These are phyloP conservation scores for Sitophilus oryzae DNA, from an alignment of 1,140 invertebrate species.

Conservation along the genomic window DNA sequence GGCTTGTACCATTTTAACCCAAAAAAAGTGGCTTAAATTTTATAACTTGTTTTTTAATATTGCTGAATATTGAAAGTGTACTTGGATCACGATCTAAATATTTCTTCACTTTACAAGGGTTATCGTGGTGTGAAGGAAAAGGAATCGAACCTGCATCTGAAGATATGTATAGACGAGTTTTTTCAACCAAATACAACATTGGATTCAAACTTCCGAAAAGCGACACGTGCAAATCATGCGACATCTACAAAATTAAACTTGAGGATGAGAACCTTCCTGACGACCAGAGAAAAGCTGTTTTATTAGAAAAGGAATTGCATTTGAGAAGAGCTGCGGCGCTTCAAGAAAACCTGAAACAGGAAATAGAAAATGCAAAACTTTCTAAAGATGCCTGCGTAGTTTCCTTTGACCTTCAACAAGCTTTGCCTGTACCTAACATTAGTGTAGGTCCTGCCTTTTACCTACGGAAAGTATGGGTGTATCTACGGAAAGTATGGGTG, in stretches of 20 bases:
- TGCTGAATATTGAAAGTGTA: neutral
- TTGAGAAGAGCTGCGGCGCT: neutral
- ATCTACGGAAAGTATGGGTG: too few relatives aligned
- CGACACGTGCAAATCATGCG: constrained; percentile 2
- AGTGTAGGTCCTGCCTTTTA: neutral
- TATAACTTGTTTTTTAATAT: neutral
- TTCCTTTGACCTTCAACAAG: constrained; percentile 1
- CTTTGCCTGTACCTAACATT: neutral
- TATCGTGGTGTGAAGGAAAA: constrained; percentile 1
- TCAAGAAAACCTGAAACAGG: neutral
- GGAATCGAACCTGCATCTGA: neutral
- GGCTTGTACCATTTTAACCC: neutral
- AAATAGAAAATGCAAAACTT: constrained; percentile 4
- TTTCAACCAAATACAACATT: constrained; percentile 2
- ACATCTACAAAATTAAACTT: neutral
- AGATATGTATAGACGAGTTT: neutral
- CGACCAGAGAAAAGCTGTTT: neutral
- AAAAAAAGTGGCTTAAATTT: neutral
- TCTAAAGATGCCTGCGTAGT: neutral
- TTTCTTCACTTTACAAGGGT: constrained; percentile 1
- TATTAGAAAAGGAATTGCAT: neutral
- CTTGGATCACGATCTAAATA: constrained; percentile 1
- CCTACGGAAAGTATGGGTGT: neutral
- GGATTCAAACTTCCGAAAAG: constrained; percentile 6
- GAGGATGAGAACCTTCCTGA: neutral